Conservation (phyloP, 2,888 invertebrate genomes). For the Homarus gammarus region DNA sequence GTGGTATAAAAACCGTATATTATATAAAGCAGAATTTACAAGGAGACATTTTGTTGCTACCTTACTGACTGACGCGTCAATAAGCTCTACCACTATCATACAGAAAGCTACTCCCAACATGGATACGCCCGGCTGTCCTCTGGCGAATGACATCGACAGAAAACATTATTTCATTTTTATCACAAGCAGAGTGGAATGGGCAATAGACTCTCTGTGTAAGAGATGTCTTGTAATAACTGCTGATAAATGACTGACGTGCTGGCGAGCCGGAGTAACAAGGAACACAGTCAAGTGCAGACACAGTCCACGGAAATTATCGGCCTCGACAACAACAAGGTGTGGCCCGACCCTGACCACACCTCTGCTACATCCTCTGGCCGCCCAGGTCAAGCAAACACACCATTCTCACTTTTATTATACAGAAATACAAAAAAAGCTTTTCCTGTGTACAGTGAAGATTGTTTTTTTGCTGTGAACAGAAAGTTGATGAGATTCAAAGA, state of each 20-base stretch:
- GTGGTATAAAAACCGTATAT: constrained; percentile 14
- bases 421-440: not conserved
- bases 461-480: not conserved
- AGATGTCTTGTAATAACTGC: not conserved
- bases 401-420: not conserved
- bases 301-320: not conserved
- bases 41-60: constrained; percentile 7
- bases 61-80: constrained; percentile 8
- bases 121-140: not conserved
- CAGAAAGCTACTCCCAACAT: not conserved
- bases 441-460: not conserved
- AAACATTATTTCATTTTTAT: not conserved
- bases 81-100: not conserved
- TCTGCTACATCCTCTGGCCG: not conserved
- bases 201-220: not conserved
- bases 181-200: not conserved
- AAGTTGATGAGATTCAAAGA: not conserved
- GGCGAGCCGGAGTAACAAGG: not conserved
- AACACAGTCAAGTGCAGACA: not conserved
- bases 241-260: not conserved
- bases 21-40: constrained; percentile 24
- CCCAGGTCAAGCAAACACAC: not conserved
- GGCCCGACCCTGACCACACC: not conserved
- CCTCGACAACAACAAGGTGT: too few species aligned
- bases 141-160: not conserved